Percentiles rank a stretch among this genome's conserved stretches.
Evolutionary conservation across 2,113 vertebrate genomes (phyloP).

Genomic region (Brienomyrus longianalis): DNA sequence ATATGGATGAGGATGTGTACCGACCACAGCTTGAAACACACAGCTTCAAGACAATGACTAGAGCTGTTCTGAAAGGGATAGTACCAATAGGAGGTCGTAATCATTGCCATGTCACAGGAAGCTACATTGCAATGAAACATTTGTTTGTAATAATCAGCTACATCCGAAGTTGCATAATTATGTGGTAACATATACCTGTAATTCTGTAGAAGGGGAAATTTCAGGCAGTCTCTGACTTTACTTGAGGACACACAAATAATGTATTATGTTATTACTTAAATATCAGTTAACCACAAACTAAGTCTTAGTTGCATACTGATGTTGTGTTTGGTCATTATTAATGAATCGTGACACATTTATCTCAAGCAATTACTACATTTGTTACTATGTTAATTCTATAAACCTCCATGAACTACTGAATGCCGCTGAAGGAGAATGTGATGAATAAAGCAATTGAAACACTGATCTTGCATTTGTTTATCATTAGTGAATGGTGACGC

Average conservation of each 20-base stretch:
- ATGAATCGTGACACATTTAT: background rate
- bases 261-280: background rate
- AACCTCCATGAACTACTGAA: background rate
- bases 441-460: background rate
- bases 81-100: background rate
- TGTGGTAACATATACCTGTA: background rate
- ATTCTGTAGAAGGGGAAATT: background rate
- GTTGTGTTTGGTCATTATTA: background rate
- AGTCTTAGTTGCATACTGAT: background rate
- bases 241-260: background rate
- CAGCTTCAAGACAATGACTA: background rate
- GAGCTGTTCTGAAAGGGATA: background rate
- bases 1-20: background rate
- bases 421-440: background rate
- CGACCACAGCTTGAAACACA: background rate
- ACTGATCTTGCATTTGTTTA: background rate
- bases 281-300: background rate
- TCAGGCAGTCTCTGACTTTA: background rate
- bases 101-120: background rate
- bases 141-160: background rate
- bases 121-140: background rate
- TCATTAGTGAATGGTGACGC: background rate
- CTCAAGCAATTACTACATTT: background rate
- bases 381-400: background rate
- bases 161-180: background rate